Evolutionary conservation across 1,140 invertebrate genomes (phyloP).

Genomic region (Drosophila ercepeae): DNA sequence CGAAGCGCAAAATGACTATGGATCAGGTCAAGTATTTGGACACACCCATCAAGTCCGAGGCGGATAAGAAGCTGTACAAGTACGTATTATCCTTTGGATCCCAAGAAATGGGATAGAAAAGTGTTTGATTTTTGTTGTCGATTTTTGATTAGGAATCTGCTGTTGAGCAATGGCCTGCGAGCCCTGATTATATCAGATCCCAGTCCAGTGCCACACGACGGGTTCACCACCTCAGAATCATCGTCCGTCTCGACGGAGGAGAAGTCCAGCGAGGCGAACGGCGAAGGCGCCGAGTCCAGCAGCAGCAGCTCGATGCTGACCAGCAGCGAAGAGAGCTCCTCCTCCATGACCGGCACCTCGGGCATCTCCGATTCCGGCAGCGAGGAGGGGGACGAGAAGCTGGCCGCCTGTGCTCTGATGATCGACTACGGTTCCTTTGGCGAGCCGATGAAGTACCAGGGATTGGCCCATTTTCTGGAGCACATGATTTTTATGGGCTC

Average conservation of each 20-base stretch:
- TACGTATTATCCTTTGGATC: slow-evolving; percentile 26
- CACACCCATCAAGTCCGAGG: slow-evolving; percentile 86
- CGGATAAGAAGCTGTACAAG: slow-evolving; percentile 87
- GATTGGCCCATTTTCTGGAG: slow-evolving; percentile 96
- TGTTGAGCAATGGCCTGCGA: slow-evolving; percentile 88
- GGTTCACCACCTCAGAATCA: slow-evolving; percentile 67
- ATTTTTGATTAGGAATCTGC: slow-evolving; percentile 87
- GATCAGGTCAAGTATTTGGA: slow-evolving; percentile 71
- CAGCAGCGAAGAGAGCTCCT: slow-evolving; percentile 38
- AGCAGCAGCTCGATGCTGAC: slow-evolving; percentile 19
- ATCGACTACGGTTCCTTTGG: slow-evolving; percentile 89
- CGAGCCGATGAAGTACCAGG: slow-evolving; percentile 90
- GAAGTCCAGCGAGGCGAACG: slow-evolving; percentile 12
- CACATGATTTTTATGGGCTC: slow-evolving; percentile 98
- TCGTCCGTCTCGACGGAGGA: slow-evolving; percentile 28
- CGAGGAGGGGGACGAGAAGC: slow-evolving; percentile 83
- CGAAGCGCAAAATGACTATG: slow-evolving; percentile 23
- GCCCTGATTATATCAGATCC: slow-evolving; percentile 88
- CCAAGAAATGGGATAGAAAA: not conserved
- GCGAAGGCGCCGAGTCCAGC: slow-evolving; percentile 14
- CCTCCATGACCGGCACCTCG: slow-evolving; percentile 32
- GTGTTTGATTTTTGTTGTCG: not conserved
- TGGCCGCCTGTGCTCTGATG: slow-evolving; percentile 89
- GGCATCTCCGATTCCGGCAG: slow-evolving; percentile 81
- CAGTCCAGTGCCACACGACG: slow-evolving; percentile 66